Conservation (phyloP, 2,113 vertebrate genomes). For the Macquaria australasica region DNA sequence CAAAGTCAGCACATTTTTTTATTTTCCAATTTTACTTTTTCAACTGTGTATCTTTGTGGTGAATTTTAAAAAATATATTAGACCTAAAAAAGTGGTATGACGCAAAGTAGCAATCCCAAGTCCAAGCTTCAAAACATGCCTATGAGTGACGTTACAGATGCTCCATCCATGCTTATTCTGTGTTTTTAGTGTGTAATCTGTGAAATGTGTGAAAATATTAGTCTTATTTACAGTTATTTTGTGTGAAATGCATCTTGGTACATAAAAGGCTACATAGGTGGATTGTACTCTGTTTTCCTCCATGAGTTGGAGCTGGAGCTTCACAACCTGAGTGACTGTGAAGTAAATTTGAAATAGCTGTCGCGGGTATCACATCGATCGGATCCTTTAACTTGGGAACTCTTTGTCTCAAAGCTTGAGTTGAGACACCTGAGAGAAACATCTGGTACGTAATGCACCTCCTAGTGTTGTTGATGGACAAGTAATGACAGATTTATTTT, state of each 20-base stretch:
- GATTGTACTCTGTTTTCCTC: neutral
- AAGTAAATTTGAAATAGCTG: neutral
- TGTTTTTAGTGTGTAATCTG: neutral
- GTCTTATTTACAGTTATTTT: neutral
- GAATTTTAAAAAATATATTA: neutral
- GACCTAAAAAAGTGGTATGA: neutral
- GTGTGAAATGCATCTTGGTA: neutral
- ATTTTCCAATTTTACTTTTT: neutral
- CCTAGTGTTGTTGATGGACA: constrained; percentile 1
- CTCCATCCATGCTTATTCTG: neutral
- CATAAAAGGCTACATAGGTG: neutral
- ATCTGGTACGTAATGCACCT: neutral
- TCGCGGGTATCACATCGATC: neutral
- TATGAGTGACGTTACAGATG: neutral
- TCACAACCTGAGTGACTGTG: neutral
- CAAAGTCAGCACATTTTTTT: neutral
- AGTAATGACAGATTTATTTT: neutral
- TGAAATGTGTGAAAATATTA: neutral
- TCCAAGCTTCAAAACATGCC: neutral
- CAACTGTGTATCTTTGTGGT: neutral
- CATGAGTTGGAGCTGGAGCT: neutral
- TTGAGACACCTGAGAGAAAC: neutral
- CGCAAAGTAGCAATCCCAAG: neutral
- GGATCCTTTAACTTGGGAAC: neutral
- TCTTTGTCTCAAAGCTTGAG: neutral